A percentile compares a stretch with the other conserved stretches of the same genome.
Conservation (phyloP, 2,113 vertebrate species). For the Gracilinanus agilis region DNA sequence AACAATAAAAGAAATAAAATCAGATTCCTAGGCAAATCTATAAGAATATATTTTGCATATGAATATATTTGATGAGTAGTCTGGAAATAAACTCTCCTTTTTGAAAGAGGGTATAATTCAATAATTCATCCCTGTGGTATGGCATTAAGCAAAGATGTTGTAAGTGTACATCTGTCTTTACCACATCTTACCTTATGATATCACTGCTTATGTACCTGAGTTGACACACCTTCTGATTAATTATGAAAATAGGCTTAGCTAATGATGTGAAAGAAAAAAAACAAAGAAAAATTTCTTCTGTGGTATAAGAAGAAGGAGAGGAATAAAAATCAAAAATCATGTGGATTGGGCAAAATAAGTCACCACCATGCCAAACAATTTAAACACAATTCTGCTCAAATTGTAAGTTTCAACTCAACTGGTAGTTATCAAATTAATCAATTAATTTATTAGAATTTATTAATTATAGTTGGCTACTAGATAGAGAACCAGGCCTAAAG, state of each 20-base stretch:
- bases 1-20: background rate
- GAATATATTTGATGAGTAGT: background rate
- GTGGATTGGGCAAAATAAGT: background rate
- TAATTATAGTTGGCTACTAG: background rate
- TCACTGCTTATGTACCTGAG: background rate
- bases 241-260: background rate
- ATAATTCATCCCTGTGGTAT: background rate
- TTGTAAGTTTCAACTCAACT: background rate
- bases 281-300: background rate
- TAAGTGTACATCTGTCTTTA: background rate
- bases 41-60: background rate
- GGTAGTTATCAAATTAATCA: background rate
- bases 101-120: background rate
- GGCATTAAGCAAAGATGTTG: background rate
- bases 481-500: too few relatives aligned
- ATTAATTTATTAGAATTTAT: background rate
- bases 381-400: background rate
- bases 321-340: background rate
- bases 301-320: background rate
- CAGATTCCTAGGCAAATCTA: background rate
- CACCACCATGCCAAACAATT: background rate
- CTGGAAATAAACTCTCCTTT: background rate
- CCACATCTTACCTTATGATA: background rate
- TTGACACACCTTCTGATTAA: constrained; percentile 32
- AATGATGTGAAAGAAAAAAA: constrained; percentile 17